Evolutionary conservation across 2,797 vertebrate genomes (phyloP), one percentile per base, ranked within the genome.

Genomic region (Enteromius radiatus): DNA sequence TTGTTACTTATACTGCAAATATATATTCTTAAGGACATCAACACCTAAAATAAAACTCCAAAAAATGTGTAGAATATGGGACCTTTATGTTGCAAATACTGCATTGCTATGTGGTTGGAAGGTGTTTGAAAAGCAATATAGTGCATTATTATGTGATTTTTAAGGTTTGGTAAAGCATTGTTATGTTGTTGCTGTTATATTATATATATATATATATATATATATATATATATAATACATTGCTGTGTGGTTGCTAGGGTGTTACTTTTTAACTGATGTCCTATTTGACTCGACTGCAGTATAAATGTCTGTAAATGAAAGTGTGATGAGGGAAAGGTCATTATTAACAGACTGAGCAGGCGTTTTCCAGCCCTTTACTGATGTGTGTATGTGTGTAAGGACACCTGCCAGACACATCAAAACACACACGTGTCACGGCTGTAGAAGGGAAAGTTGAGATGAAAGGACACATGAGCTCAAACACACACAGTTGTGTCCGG

Each of bases 271-370:
- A 67, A 67, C 17, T 38, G 36, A 68, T 26, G 10, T 26, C 41
- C 38, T 23, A 4, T 81, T 63, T 63, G 26, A 45, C 33, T 2
- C 3, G 19, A 45, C 41, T 45, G 68, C 47, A 21, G 54, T 47
- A 43, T 71, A 47, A 63, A 81, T 61, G 63, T 45, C 26, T 71
- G 23, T 64, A 81, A 49, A 81, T 73, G 10, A 81, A 81, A 52
- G 33, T 11, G 59, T 74, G 69, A 81, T 75, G 70, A 81, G 31
- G n/a, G 80, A 73, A 64, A 49, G 31, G 67, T 49, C 54, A 49
- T 38, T 63, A 47, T 73, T 5, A 9, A 64, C 23, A 64, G 75
- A 43, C 19, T 21, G 52, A 56, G 17, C 1, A 14, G 33, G 49
- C 9, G 11, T 64, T 41, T 38, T 68, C 61, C 45, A 38, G 28